A percentile compares a stretch with the other conserved stretches of the same genome.
Evolutionary conservation across 2,113 vertebrate genomes (phyloP).

Genomic region (Notarius quadriscutis): DNA sequence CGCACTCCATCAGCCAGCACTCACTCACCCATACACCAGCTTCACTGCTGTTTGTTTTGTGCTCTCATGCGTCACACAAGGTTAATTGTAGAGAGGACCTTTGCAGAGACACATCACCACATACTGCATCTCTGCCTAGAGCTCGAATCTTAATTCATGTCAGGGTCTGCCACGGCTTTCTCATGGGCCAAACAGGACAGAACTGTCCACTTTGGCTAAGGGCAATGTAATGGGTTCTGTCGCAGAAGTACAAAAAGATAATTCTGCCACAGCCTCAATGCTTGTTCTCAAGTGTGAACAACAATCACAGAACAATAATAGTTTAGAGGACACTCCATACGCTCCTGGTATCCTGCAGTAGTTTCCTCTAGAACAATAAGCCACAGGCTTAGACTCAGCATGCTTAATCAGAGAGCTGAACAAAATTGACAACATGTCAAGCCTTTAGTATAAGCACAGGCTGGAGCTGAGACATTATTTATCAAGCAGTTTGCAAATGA

Average conservation of each 20-base stretch:
- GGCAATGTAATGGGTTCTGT: neutral
- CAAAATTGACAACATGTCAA: slow-evolving; percentile 47
- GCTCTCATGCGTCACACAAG: slow-evolving; percentile 59
- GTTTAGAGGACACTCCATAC: neutral
- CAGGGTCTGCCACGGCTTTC: slow-evolving; percentile 14
- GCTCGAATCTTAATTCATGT: slow-evolving; percentile 22
- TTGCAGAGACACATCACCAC: slow-evolving; percentile 60
- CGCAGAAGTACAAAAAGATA: neutral
- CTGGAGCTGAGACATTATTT: slow-evolving; percentile 27
- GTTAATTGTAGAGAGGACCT: slow-evolving; percentile 72
- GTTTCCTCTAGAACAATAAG: slow-evolving; percentile 21
- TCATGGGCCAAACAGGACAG: neutral
- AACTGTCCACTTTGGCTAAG: slow-evolving; percentile 1
- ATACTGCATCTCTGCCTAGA: neutral
- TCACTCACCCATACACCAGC: slow-evolving; percentile 18
- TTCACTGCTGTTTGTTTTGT: slow-evolving; percentile 60
- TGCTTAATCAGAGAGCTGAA: slow-evolving; percentile 35
- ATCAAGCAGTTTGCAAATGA: slow-evolving; percentile 19
- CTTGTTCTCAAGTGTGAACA: neutral
- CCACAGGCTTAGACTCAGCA: neutral
- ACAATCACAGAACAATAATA: neutral
- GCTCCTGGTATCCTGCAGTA: neutral
- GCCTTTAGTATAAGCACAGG: slow-evolving; percentile 36
- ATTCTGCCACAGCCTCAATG: neutral
- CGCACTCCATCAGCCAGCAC: slow-evolving; percentile 13